A percentile compares a stretch with the other conserved stretches of the same genome.
phyloP scores from a whole-genome alignment of 2,797 vertebrate genomes.

The Choloepus didactylus region DNA sequence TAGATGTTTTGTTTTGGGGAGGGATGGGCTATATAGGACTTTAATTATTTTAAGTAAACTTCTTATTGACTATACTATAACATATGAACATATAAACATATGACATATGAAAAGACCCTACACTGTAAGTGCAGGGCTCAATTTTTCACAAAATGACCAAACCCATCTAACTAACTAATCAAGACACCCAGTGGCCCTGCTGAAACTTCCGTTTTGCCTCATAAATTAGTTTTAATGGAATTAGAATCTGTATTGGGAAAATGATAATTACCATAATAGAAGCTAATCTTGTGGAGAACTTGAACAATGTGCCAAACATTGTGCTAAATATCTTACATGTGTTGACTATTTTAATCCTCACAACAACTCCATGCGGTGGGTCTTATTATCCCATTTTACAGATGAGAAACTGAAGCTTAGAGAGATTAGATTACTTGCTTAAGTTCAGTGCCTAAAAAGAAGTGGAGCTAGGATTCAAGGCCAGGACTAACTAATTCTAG shows the following conservation, averaged over 20 bases:
- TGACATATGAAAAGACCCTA: neutral
- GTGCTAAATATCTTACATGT: neutral
- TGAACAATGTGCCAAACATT: neutral
- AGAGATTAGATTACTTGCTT: neutral
- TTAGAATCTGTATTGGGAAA: slow-evolving; percentile 5
- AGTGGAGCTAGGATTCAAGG: neutral
- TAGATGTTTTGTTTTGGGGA: neutral
- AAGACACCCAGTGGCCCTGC: neutral
- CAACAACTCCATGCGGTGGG: neutral
- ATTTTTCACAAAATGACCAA: neutral
- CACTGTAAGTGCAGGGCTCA: neutral
- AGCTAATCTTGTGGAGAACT: neutral
- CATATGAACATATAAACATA: neutral
- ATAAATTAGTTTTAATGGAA: slow-evolving; percentile 17
- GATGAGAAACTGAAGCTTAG: neutral
- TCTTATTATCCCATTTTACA: neutral
- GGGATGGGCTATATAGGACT: neutral
- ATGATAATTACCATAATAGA: neutral
- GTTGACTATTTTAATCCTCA: neutral
- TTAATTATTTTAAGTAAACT: neutral
- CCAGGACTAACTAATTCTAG: neutral
- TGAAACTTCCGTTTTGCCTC: neutral
- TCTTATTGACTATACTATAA: neutral
- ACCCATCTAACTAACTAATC: neutral
- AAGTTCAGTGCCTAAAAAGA: neutral